Conservation (phyloP, 2,113 vertebrate species). For the Poeciliopsis occidentalis region DNA sequence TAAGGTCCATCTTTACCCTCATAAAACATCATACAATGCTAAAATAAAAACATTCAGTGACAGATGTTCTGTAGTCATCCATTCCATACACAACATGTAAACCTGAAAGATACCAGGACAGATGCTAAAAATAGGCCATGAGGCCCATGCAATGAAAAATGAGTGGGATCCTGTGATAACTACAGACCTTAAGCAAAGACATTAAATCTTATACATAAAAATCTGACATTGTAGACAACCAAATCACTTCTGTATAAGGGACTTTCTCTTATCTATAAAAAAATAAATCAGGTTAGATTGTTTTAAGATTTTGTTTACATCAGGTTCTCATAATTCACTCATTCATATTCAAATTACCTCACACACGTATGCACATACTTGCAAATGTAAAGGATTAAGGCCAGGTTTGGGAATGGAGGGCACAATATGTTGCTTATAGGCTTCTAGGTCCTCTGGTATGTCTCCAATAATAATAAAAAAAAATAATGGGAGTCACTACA, state of each 20-base stretch:
- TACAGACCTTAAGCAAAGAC: slow-evolving; percentile 53
- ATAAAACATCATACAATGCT: slow-evolving; percentile 32
- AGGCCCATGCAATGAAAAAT: slow-evolving; percentile 4
- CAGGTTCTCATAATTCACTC: slow-evolving; percentile 49
- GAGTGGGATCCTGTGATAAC: slow-evolving; percentile 29
- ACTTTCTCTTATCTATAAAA: slow-evolving; percentile 75
- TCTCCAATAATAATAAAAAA: no score
- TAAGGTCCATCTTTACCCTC: slow-evolving; percentile 18
- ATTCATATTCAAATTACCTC: no score
- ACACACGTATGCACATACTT: no score
- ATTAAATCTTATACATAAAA: slow-evolving; percentile 43
- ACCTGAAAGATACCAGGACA: slow-evolving; percentile 33
- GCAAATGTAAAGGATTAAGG: slow-evolving; percentile 80
- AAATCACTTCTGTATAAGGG: slow-evolving; percentile 60
- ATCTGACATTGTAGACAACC: slow-evolving; percentile 64
- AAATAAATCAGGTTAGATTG: slow-evolving; percentile 78
- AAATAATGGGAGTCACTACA: no score
- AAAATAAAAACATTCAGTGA: slow-evolving; percentile 28
- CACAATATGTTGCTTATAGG: slow-evolving; percentile 74
- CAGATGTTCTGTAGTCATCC: slow-evolving; percentile 19
- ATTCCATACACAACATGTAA: slow-evolving; percentile 29
- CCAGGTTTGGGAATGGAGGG: slow-evolving; percentile 78
- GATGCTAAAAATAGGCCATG: slow-evolving; percentile 25
- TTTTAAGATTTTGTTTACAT: slow-evolving; percentile 66
- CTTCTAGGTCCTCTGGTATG: slow-evolving; percentile 73